These are phyloP conservation scores for Syncerus caffer DNA, from an alignment of 2,797 vertebrate genomes.

Conservation along the genomic window DNA sequence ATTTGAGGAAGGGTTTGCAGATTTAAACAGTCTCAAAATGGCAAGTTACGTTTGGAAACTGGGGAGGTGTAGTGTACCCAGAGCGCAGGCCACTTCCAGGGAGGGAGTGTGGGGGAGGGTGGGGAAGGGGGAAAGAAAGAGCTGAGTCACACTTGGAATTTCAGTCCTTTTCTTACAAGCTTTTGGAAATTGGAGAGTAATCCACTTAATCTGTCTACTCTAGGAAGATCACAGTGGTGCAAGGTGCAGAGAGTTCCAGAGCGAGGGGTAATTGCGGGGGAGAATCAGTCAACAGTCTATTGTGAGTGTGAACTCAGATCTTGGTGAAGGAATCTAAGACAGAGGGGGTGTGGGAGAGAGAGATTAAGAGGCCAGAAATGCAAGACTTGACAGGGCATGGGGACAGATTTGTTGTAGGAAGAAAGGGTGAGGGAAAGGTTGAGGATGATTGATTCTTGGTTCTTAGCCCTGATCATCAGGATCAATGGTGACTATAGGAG, in stretches of 20 bases:
- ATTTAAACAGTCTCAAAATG: background rate
- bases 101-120: background rate
- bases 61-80: background rate
- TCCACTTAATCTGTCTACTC: background rate
- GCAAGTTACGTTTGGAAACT: background rate
- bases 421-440: background rate
- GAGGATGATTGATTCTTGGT: background rate
- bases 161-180: background rate
- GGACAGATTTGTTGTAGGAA: constrained; percentile 1
- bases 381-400: background rate
- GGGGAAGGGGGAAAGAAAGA: background rate
- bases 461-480: background rate
- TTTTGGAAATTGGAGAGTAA: background rate
- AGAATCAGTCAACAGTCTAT: background rate
- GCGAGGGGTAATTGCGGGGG: too few species aligned
- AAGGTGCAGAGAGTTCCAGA: background rate
- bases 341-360: background rate
- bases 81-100: background rate
- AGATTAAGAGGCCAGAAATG: background rate
- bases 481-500: background rate
- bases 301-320: background rate
- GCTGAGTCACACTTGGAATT: accelerated
- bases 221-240: background rate
- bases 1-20: background rate
- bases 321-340: background rate